These are phyloP conservation scores for Nasonia longicornis DNA, from an alignment of 1,140 invertebrate species.

Conservation along the genomic window DNA sequence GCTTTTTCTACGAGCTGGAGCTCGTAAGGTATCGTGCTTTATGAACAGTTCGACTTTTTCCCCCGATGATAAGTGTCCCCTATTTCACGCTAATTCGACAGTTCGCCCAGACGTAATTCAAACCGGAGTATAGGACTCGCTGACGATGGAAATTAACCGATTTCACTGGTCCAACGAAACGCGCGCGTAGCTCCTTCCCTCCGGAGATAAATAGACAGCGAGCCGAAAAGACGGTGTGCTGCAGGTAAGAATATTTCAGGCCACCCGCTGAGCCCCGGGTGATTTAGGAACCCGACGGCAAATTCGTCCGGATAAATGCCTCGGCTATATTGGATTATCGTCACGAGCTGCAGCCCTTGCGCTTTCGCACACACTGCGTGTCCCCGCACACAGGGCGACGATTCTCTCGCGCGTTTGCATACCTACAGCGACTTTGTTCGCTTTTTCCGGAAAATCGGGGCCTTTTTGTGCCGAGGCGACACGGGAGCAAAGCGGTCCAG, in stretches of 20 bases:
- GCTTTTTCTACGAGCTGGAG: background rate
- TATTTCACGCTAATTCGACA: no score
- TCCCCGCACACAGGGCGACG: background rate
- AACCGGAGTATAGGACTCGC: background rate
- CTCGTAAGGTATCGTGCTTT: background rate
- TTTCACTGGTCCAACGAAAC: background rate
- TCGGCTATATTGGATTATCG: conserved; percentile 34
- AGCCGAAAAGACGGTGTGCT: background rate
- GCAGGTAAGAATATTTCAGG: conserved; percentile 45
- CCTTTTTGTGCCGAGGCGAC: background rate
- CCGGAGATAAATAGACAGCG: background rate
- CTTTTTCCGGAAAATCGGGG: background rate
- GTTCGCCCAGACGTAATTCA: no score
- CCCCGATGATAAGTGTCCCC: no score
- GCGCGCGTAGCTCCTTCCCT: background rate
- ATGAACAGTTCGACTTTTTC: no score
- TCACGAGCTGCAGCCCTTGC: background rate
- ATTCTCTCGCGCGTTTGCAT: conserved; percentile 12
- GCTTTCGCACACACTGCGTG: background rate
- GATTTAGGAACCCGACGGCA: conserved; percentile 52
- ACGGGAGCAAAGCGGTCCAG: background rate
- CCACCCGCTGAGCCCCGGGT: conserved; percentile 51
- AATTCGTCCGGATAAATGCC: conserved; percentile 51
- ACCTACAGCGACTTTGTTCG: background rate
- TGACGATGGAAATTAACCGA: background rate